A percentile compares a stretch with the other conserved stretches of the same genome.
Conservation (phyloP, 2,797 vertebrate genomes). For the Microhierax caerulescens region DNA sequence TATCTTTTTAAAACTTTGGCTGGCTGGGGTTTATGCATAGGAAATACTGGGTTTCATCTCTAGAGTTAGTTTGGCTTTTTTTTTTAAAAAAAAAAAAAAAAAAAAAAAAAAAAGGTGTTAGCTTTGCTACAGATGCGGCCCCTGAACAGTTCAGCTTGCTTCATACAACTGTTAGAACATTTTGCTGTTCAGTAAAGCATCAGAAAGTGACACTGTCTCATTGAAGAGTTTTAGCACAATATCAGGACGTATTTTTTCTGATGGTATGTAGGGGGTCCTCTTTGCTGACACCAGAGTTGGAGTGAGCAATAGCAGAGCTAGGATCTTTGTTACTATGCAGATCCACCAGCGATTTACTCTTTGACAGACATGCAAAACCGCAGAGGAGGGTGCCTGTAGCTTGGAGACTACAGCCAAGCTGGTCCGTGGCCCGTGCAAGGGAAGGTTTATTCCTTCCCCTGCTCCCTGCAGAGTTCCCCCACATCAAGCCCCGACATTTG, state of each 20-base stretch:
- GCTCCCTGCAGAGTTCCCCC: not conserved
- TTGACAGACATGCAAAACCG: not conserved
- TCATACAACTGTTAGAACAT: not conserved
- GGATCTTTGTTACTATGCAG: not conserved
- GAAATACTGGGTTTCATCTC: not conserved
- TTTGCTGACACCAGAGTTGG: not conserved
- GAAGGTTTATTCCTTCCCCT: not conserved
- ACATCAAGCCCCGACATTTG: not conserved
- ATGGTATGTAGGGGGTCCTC: not conserved
- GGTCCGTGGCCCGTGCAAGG: not conserved
- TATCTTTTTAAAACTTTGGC: not conserved
- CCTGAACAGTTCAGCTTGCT: not conserved
- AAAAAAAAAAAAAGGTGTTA: not conserved
- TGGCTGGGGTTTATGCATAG: rapidly evolving
- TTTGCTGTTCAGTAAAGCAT: not conserved
- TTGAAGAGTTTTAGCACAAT: not conserved
- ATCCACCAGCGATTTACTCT: not conserved
- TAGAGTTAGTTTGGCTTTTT: not conserved
- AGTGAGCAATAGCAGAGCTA: not conserved
- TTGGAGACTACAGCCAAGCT: not conserved
- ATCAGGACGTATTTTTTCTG: not conserved
- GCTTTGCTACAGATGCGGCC: not conserved
- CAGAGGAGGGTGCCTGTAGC: not conserved
- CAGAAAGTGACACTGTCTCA: rapidly evolving
- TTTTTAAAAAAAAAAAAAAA: too few relatives aligned